Percentiles rank a stretch among this genome's conserved stretches.
Evolutionary conservation across 1,140 invertebrate genomes (phyloP).

Genomic region (Drosophila dunni): DNA sequence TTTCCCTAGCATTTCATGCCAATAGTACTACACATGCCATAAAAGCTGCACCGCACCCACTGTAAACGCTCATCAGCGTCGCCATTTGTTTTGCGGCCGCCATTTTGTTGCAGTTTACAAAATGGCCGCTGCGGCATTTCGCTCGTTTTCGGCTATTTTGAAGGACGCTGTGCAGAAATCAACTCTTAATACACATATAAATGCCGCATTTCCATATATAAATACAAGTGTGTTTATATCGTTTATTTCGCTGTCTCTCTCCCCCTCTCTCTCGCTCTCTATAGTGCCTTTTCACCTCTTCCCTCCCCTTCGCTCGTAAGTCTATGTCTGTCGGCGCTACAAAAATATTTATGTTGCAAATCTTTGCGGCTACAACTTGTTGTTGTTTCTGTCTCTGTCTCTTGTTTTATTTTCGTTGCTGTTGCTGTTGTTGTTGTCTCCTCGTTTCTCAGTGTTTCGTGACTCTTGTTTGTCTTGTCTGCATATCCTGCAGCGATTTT

Average conservation of each 20-base stretch:
- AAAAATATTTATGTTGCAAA: slow-evolving; percentile 81
- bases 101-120: slow-evolving; percentile 75
- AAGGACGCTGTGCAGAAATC: slow-evolving; percentile 50
- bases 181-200: slow-evolving; percentile 78
- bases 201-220: slow-evolving; percentile 65
- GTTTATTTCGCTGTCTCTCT: slow-evolving; percentile 22
- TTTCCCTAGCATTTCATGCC: no score
- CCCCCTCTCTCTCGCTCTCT: neutral
- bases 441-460: slow-evolving; percentile 55
- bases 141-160: slow-evolving; percentile 11
- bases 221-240: slow-evolving; percentile 57
- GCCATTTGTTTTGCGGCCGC: slow-evolving; percentile 70
- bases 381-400: slow-evolving; percentile 37
- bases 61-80: slow-evolving; percentile 65
- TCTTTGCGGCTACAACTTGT: slow-evolving; percentile 70
- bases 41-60: slow-evolving; percentile 34
- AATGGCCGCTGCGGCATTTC: slow-evolving; percentile 57
- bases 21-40: neutral
- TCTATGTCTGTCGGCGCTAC: slow-evolving; percentile 32
- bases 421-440: slow-evolving; percentile 35
- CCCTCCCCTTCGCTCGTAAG: neutral
- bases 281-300: slow-evolving; percentile 6
- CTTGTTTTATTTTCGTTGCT: slow-evolving; percentile 26
- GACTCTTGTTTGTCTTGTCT: slow-evolving; percentile 79
- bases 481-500: slow-evolving; percentile 80